Evolutionary conservation across 2,797 vertebrate genomes (phyloP), one percentile per base, ranked within the genome.

Genomic region (Rousettus madagascariensis): DNA sequence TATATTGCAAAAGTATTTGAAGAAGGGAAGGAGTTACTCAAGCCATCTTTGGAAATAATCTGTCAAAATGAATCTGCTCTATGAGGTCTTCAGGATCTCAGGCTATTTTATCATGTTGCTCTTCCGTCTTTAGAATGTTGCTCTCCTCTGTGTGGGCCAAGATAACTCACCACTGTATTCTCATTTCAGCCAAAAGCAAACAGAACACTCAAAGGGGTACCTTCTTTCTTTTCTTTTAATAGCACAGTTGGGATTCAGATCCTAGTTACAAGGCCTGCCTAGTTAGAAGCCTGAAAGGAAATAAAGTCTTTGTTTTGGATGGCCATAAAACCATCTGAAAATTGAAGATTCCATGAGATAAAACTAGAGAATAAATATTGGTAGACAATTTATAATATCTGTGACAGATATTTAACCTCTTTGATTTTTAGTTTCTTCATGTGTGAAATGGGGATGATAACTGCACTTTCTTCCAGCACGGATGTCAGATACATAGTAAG

Each of bases 151-250:
- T 55, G 13, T 83, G 8, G 3, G n/a, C 9, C 55, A 65, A n/a
- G 28, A 33, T n/a, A n/a, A 65, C 2, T 68, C 57, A 38, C 30
- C 55, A 36, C 51, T 33, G 9, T 24, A 68, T 71, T 93, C 22
- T 12, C 20, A 72, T 90, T 90, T 22, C 30, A 33, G 26, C 15
- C 41, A 57, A 51, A 26, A 78, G 51, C 28, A 82, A 77, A 68
- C 36, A 78, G 13, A 83, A 61, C 33, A 75, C 28, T 46, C 28
- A 12, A 84, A 63, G 36, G 9, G n/a, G 1, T 65, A 33, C 10
- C 46, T n/a, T 78, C 57, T 55, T 91, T n/a, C n/a, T 83, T 87
- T 65, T 87, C n/a, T 83, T 87, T 65, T 87, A 65, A 72, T 72
- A 79, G 10, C 19, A 86, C 17, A 86, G 30, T 16, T 19, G 26